Base-by-base conservation (phyloP, 2,113 vertebrate species). In the Todiramphus saurophagus region DNA sequence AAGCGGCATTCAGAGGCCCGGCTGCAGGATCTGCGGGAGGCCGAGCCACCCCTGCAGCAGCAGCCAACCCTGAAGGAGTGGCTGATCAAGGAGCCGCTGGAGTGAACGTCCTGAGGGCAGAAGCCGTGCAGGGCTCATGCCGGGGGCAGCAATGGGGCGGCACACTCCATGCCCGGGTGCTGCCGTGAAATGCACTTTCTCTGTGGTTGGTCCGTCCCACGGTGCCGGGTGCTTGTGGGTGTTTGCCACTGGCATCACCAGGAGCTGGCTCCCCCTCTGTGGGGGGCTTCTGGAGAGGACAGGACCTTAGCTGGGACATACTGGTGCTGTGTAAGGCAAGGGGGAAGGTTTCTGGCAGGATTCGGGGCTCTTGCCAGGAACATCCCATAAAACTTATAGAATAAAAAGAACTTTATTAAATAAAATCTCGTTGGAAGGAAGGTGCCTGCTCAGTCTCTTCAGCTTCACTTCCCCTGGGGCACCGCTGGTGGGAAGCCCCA, bases 1-100 rank as follows among this genome's bases (percentile, higher is more conserved):
- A 99, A 99, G 90, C 98, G 98, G 31, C 98, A 63, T 12, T 99
- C 99, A 1, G 99, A 99, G 92, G 98, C 98, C 66, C 97, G 96
- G 63, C 98, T 99, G 88, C 98, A 97, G 79, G 97, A 97, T 62
- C 96, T 99, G 91, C 98, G 98, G 75, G 99, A 98, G 84, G 97
- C 97, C 5, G 97, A 98, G 63, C 94, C 91, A 3, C 98, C 96
- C 41, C 75, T 98, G 27, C 98, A 97, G 9, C 98, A 97, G 84
- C 98, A 98, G 60, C 98, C 98, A 16, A 98, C 98, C 35, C 95
- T 99, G 48, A 99, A 98, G 94, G 99, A 99, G 94, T 98, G 98
- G 78, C 97, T 99, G 25, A 97, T 99, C 89, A 99, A 98, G 94
- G 98, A 99, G 93, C 94, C 97, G 30, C 96, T 99, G 94, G 98